Conservation (phyloP, 2,888 invertebrate genomes). For the Parochlus steinenii region DNA sequence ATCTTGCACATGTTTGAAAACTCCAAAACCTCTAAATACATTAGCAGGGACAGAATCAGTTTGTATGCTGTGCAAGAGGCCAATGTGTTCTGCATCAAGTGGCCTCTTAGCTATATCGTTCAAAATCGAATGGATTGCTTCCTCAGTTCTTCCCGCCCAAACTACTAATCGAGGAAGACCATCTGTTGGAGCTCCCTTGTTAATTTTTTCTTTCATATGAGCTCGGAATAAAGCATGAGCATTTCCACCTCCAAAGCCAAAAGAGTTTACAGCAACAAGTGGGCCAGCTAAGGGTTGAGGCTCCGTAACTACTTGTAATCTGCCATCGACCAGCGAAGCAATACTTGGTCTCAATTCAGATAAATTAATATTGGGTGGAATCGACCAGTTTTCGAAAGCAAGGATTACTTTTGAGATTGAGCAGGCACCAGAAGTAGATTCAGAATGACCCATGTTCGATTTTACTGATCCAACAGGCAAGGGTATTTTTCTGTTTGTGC, state of each 20-base stretch:
- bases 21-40: conserved; percentile 57
- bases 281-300: conserved; percentile 53
- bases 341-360: conserved; percentile 42
- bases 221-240: conserved; percentile 31
- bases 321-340: conserved; percentile 40
- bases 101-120: conserved; percentile 42
- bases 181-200: conserved; percentile 43
- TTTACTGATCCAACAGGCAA: conserved; percentile 80
- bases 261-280: conserved; percentile 71
- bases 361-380: conserved; percentile 80
- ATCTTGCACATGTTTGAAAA: conserved; percentile 30
- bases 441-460: conserved; percentile 87
- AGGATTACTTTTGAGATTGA: conserved; percentile 67
- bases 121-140: conserved; percentile 48
- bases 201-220: conserved; percentile 24
- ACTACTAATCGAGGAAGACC: conserved; percentile 54
- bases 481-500: conserved; percentile 54
- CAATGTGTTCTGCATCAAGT: conserved; percentile 43
- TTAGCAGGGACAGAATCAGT: conserved; percentile 42
- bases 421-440: conserved; percentile 70
- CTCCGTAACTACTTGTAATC: conserved; percentile 56
- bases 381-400: conserved; percentile 59
- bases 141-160: conserved; percentile 64
- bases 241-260: conserved; percentile 87
- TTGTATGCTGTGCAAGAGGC: conserved; percentile 42